Evolutionary conservation across 1,140 invertebrate species (phyloP), one percentile per base, ranked within the genome.

Genomic region (Neoseiulus cucumeris): DNA sequence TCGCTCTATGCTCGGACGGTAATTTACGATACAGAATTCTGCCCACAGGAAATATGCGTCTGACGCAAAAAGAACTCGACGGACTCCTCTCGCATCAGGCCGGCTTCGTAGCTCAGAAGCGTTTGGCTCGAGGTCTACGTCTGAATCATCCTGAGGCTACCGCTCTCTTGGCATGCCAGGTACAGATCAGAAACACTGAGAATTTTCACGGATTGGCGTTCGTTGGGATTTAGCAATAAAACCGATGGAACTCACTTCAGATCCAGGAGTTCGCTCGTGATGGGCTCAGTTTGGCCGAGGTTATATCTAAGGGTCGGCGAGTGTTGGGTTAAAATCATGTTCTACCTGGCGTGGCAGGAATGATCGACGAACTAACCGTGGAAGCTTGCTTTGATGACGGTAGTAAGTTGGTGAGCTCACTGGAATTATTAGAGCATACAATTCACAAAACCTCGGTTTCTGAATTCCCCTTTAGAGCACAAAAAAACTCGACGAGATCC

Each of bases 361-460:
- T 76, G 73, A 69, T 77, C 1, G 30, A 42, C 0, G 74, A 77
- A 44, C 68, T 77, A 7, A 73, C 74, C 51, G 67, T 77, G 7
- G 75, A 76, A 64, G 75, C 72, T 18, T 76, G 75, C 1, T 77
- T 77, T 69, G 72, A 73, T 0, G 76, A 77, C 68, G 76, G 76
- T 25, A 74, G 75, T 22, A 76, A 76, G 70, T 64, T 76, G 68
- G 75, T 77, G 67, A 42, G 66, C 30, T 55, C n/a, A n/a, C n/a
- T n/a, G n/a, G n/a, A n/a, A n/a, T n/a, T n/a, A n/a, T n/a, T n/a
- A n/a, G n/a, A n/a, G n/a, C n/a, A n/a, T n/a, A n/a, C n/a, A n/a
- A n/a, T n/a, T n/a, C n/a, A n/a, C n/a, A n/a, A n/a, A n/a, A n/a
- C n/a, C n/a, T n/a, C n/a, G n/a, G n/a, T n/a, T n/a, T n/a, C n/a